Evolutionary conservation across 2,888 invertebrate genomes (phyloP).

Genomic region (Orgyia antiqua): DNA sequence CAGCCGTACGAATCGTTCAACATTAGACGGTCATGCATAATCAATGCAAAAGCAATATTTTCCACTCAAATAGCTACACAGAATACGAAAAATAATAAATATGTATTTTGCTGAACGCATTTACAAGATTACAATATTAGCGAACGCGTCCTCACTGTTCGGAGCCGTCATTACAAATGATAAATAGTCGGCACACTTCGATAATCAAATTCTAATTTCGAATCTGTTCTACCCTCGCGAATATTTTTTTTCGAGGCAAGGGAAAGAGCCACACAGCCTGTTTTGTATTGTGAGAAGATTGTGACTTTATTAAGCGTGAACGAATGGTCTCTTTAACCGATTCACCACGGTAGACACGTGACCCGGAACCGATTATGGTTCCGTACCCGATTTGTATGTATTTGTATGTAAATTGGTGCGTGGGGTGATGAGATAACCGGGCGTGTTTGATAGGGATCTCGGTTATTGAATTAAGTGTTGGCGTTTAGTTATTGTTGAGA

Average conservation of each 20-base stretch:
- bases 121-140: constrained; percentile 76
- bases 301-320: constrained; percentile 76
- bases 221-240: constrained; percentile 70
- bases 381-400: constrained; percentile 64
- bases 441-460: constrained; percentile 65
- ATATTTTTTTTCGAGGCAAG: constrained; percentile 42
- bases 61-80: constrained; percentile 57
- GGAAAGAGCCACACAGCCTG: constrained; percentile 55
- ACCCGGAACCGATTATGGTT: constrained; percentile 75
- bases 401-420: constrained; percentile 69
- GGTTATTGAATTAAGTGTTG: constrained; percentile 66
- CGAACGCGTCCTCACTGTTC: constrained; percentile 57
- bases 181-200: constrained; percentile 76
- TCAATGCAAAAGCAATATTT: constrained; percentile 65
- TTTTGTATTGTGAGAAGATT: constrained; percentile 73
- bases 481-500: constrained; percentile 52
- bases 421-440: constrained; percentile 68
- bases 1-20: constrained; percentile 26
- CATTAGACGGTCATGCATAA: constrained; percentile 48
- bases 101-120: constrained; percentile 68
- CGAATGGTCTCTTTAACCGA: constrained; percentile 71
- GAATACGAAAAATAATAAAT: constrained; percentile 59
- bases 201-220: constrained; percentile 79
- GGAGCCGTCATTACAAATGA: constrained; percentile 73
- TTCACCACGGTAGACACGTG: constrained; percentile 80